Conservation (phyloP, 2,797 vertebrate genomes). For the Australoheros facetus region DNA sequence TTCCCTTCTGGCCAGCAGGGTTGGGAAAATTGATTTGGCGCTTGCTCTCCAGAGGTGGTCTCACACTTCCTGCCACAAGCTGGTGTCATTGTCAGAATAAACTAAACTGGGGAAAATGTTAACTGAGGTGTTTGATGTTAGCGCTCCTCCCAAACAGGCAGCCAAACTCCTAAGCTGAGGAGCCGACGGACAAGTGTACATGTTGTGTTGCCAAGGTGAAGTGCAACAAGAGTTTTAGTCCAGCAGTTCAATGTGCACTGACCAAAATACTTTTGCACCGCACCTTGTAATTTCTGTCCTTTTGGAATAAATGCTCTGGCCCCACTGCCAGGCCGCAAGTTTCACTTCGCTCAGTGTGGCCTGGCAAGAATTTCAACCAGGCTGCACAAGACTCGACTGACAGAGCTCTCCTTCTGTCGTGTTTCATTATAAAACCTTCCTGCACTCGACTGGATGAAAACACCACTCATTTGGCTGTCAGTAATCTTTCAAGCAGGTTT, state of each 20-base stretch:
- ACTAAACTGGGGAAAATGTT: constrained; percentile 16
- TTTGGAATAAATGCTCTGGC: constrained; percentile 32
- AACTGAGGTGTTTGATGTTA: neutral
- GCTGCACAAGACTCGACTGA: constrained; percentile 33
- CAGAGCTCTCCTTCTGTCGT: constrained; percentile 29
- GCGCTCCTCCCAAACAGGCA: neutral
- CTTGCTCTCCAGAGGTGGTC: constrained; percentile 27
- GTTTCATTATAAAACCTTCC: constrained; percentile 8
- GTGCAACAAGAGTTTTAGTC: constrained; percentile 9
- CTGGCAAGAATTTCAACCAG: constrained; percentile 31
- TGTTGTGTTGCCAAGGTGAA: constrained; percentile 31
- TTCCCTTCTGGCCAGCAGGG: constrained; percentile 38
- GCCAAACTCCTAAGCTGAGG: neutral
- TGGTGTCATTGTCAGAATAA: constrained; percentile 35
- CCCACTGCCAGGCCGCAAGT: constrained; percentile 40
- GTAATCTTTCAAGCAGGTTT: constrained; percentile 6
- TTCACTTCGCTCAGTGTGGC: constrained; percentile 40
- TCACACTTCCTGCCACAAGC: constrained; percentile 32
- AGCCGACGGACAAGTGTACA: neutral
- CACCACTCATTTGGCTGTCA: constrained; percentile 10
- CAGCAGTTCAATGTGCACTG: constrained; percentile 1
- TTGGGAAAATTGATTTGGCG: constrained; percentile 49
- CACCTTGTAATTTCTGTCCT: constrained; percentile 55
- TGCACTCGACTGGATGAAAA: constrained; percentile 26
- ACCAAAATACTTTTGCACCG: constrained; percentile 35